These are phyloP conservation scores for Pachypsylla venusta DNA, from an alignment of 1,140 invertebrate genomes.

Conservation along the genomic window DNA sequence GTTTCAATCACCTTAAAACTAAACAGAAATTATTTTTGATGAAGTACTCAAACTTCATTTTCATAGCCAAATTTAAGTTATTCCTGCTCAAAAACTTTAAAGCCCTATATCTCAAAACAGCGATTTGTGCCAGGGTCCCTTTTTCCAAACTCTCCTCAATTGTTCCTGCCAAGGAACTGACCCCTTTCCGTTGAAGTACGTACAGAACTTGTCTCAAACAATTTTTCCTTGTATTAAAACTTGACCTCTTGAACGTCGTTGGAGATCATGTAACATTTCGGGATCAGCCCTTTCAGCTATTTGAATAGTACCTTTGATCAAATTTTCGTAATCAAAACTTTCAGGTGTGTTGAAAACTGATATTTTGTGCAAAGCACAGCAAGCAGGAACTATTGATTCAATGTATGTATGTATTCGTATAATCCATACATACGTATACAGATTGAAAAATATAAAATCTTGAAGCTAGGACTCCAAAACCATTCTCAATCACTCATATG, in stretches of 20 bases:
- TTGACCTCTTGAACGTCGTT: constrained; percentile 10
- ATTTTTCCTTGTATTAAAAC: constrained; percentile 11
- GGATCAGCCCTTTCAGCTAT: constrained; percentile 11
- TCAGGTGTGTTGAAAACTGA: constrained; percentile 9
- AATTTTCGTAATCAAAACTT: constrained; percentile 12
- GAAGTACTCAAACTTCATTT: background rate
- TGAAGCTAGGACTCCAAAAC: no score
- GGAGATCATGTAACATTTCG: constrained; percentile 9
- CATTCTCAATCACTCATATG: no score
- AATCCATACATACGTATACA: no score
- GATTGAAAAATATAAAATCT: no score
- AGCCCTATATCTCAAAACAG: background rate
- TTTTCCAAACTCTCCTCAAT: background rate
- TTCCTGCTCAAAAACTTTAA: background rate
- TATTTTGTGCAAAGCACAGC: no score
- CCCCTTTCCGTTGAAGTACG: constrained; percentile 10
- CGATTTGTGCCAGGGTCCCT: background rate
- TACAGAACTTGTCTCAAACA: constrained; percentile 11
- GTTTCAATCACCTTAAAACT: background rate
- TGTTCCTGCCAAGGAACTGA: constrained; percentile 10
- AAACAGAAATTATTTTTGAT: background rate
- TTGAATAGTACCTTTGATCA: constrained; percentile 9
- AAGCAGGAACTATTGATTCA: no score
- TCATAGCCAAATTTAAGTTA: background rate
- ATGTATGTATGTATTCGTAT: no score